phyloP scores from a whole-genome alignment of 2,888 invertebrate species.

The Pseudococcus longispinus region DNA sequence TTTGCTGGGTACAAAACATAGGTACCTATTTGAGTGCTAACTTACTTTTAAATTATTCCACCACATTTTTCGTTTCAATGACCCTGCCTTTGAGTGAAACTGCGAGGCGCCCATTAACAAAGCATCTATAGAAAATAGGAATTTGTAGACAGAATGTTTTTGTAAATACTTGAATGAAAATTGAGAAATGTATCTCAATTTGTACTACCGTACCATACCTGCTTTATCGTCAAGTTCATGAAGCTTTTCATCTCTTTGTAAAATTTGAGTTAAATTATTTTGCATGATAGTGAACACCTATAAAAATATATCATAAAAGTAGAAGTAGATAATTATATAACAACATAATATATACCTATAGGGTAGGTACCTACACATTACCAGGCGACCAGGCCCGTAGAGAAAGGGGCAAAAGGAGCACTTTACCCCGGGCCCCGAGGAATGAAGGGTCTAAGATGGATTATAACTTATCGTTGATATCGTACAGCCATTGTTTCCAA shows the following conservation, averaged over 20 bases:
- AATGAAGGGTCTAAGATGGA: too few relatives aligned
- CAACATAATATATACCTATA: too few relatives aligned
- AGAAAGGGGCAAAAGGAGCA: too few relatives aligned
- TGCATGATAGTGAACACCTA: conserved; percentile 92
- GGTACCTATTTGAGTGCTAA: neutral
- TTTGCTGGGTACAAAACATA: neutral
- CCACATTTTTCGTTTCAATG: conserved; percentile 96
- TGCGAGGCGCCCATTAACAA: conserved; percentile 93
- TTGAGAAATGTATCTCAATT: too few relatives aligned
- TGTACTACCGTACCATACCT: conserved; percentile 53
- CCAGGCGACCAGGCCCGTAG: too few relatives aligned
- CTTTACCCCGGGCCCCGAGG: too few relatives aligned
- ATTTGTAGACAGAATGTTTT: too few relatives aligned
- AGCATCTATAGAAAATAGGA: conserved; percentile 71
- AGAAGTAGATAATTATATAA: too few relatives aligned
- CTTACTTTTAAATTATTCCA: conserved; percentile 91
- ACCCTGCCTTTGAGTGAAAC: conserved; percentile 96
- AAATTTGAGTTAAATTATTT: conserved; percentile 94
- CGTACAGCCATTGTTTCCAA: too few relatives aligned
- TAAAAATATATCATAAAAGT: neutral
- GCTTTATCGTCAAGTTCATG: conserved; percentile 94
- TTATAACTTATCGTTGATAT: too few relatives aligned
- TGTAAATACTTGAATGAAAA: too few relatives aligned
- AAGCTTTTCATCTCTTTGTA: conserved; percentile 93
- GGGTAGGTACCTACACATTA: too few relatives aligned